These are phyloP conservation scores for Misgurnus mizolepis DNA, from an alignment of 2,113 vertebrate species.

Conservation along the genomic window DNA sequence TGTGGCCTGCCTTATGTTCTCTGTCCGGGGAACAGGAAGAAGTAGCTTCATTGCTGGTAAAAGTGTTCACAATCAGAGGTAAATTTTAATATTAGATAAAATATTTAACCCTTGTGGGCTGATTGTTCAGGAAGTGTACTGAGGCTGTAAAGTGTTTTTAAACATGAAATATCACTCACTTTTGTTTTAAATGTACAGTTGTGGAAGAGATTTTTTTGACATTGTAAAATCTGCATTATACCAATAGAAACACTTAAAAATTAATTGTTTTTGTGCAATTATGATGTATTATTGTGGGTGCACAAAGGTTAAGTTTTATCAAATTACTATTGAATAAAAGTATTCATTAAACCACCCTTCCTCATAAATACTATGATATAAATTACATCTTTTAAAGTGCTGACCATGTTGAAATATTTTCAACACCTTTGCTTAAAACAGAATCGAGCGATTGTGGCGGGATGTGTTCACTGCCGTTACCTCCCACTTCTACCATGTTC, in stretches of 20 bases:
- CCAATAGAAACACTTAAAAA: too few species aligned
- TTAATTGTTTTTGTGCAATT: too few species aligned
- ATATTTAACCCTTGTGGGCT: background rate
- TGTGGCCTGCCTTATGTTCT: background rate
- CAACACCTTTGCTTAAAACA: background rate
- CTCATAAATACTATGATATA: background rate
- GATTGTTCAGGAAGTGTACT: background rate
- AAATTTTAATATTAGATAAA: background rate
- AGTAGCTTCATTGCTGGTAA: background rate
- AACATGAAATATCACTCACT: too few species aligned
- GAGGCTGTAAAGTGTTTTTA: too few species aligned
- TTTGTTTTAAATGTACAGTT: too few species aligned
- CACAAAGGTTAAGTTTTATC: too few species aligned
- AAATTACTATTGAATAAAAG: too few species aligned
- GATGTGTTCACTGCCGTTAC: conserved; percentile 15
- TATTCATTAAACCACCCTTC: too few species aligned
- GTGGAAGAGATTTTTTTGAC: too few species aligned
- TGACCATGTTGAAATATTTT: background rate
- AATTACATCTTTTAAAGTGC: background rate
- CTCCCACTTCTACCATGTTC: conserved; percentile 4
- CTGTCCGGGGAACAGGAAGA: background rate
- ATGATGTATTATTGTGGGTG: too few species aligned
- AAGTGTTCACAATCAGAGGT: background rate
- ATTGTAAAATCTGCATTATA: too few species aligned
- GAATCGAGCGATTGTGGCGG: background rate